A percentile compares a stretch with the other conserved stretches of the same genome.
These are phyloP conservation scores for Ceyx melanurus DNA, from an alignment of 2,113 vertebrate genomes.

Conservation along the genomic window DNA sequence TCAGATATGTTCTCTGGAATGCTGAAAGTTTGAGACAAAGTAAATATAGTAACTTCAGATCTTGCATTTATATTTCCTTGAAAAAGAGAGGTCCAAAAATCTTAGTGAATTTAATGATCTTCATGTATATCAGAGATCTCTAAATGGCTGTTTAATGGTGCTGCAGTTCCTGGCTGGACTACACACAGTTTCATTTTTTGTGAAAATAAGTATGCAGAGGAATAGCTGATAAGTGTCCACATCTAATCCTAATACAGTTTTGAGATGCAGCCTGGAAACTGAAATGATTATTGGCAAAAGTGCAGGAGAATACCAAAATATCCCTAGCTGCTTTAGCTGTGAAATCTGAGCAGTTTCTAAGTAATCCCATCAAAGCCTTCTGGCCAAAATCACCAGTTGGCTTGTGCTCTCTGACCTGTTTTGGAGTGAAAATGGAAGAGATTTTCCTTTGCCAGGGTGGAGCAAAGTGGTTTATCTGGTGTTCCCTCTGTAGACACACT, in stretches of 20 bases:
- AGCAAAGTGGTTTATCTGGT: not conserved
- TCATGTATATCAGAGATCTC: not conserved
- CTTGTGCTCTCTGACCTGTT: not conserved
- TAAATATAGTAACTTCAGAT: not conserved
- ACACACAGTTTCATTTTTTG: not conserved
- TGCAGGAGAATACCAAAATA: not conserved
- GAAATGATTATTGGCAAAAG: not conserved
- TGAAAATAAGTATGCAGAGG: not conserved
- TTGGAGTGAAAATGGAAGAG: not conserved
- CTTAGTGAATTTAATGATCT: not conserved
- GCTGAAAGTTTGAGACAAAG: not conserved
- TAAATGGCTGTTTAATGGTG: not conserved
- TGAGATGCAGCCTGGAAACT: not conserved
- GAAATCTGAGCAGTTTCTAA: not conserved
- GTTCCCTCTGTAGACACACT: not conserved
- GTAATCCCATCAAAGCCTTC: not conserved
- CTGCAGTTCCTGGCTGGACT: not conserved
- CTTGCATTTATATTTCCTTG: not conserved
- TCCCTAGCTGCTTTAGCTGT: not conserved
- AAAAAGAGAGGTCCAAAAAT: not conserved
- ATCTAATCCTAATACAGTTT: not conserved
- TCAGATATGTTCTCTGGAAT: not conserved
- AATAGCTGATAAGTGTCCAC: not conserved
- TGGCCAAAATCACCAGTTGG: not conserved
- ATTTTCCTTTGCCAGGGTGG: not conserved